These are phyloP conservation scores for Disparrhopalites patrizii DNA, from an alignment of 2,888 invertebrate species.

Conservation along the genomic window DNA sequence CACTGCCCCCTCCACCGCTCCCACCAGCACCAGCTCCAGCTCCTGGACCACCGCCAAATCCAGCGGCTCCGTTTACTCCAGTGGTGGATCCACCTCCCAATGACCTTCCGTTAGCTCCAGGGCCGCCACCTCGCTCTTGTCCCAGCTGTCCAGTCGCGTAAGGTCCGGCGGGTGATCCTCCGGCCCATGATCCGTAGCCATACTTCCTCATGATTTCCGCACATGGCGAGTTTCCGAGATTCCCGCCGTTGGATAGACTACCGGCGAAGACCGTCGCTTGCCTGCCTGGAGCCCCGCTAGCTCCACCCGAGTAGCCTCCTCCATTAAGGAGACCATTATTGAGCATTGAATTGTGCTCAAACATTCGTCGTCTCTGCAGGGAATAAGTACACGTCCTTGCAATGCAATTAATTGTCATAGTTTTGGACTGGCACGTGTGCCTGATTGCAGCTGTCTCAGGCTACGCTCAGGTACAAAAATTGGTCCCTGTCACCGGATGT, in stretches of 20 bases:
- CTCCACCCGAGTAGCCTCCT: neutral
- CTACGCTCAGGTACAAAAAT: too few species aligned
- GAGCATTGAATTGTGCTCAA: neutral
- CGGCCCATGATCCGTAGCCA: neutral
- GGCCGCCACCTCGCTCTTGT: too few species aligned
- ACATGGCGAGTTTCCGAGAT: neutral
- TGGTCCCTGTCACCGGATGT: too few species aligned
- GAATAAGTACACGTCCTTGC: neutral
- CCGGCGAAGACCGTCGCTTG: neutral
- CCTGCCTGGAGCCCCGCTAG: neutral
- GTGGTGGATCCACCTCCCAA: neutral
- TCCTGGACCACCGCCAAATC: neutral
- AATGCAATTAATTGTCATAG: neutral
- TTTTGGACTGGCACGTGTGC: neutral
- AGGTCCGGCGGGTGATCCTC: neutral
- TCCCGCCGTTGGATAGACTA: neutral
- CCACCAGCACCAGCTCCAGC: neutral
- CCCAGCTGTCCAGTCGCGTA: neutral
- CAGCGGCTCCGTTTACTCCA: neutral
- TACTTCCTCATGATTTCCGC: neutral
- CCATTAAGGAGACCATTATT: neutral
- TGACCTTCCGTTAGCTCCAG: neutral
- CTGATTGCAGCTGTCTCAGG: too few species aligned
- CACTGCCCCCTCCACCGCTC: neutral
- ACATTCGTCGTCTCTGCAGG: constrained; percentile 5